A percentile compares a stretch with the other conserved stretches of the same genome.
Conservation (phyloP, 2,888 invertebrate genomes). For the Apamea monoglypha region DNA sequence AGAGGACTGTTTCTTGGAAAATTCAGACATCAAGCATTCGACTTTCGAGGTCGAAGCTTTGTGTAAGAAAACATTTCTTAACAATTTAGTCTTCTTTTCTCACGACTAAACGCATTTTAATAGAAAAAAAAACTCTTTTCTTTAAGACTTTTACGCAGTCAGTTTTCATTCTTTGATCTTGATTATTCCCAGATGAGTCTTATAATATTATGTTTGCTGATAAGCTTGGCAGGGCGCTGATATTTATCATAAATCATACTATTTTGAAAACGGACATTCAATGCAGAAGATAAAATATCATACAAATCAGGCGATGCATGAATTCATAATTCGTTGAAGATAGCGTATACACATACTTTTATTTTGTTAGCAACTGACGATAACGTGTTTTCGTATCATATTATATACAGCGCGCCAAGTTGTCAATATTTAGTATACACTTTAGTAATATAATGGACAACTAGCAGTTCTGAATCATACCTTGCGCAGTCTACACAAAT, state of each 20-base stretch:
- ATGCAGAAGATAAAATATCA: conserved; percentile 19
- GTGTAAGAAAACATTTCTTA: conserved; percentile 33
- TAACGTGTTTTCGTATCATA: conserved; percentile 45
- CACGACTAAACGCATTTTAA: conserved; percentile 7
- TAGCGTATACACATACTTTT: not conserved
- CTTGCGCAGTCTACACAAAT: conserved; percentile 27
- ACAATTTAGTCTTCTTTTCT: conserved; percentile 17
- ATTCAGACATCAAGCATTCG: conserved; percentile 16
- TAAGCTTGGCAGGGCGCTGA: not conserved
- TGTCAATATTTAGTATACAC: conserved; percentile 45
- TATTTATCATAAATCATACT: conserved; percentile 3
- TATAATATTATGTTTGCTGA: not conserved
- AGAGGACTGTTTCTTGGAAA: conserved; percentile 29
- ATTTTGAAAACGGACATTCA: conserved; percentile 16
- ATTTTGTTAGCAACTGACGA: conserved; percentile 36
- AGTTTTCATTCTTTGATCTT: conserved; percentile 9
- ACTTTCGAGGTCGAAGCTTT: conserved; percentile 34
- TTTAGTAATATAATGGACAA: conserved; percentile 42
- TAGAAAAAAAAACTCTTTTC: conserved; percentile 16
- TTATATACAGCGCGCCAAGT: conserved; percentile 36
- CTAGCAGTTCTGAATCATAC: conserved; percentile 33
- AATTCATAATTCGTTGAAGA: not conserved
- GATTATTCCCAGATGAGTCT: not conserved
- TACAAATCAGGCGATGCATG: not conserved
- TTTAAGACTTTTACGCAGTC: not conserved